Evolutionary conservation across 2,113 vertebrate species (phyloP).

Genomic region (Mobula hypostoma): DNA sequence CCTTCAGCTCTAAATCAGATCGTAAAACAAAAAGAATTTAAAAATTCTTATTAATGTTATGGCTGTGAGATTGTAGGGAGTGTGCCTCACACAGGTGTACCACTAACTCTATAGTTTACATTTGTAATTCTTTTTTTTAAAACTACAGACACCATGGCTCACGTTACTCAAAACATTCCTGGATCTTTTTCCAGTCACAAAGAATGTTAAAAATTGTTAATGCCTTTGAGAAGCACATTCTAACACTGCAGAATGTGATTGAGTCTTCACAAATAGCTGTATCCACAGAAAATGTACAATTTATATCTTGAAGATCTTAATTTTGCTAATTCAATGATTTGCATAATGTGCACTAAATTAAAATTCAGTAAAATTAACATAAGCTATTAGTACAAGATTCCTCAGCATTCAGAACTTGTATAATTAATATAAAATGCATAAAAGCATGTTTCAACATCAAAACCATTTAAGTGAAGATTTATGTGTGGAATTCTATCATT

Average conservation of each 20-base stretch:
- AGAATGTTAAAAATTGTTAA: conserved; percentile 15
- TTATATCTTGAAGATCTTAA: neutral
- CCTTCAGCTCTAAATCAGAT: neutral
- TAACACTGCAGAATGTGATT: neutral
- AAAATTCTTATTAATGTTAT: neutral
- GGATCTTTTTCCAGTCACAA: conserved; percentile 6
- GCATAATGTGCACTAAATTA: neutral
- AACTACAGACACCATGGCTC: conserved; percentile 16
- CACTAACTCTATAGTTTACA: conserved; percentile 14
- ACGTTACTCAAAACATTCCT: conserved; percentile 32
- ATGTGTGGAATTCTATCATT: neutral
- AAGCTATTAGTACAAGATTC: neutral
- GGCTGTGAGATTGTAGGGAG: neutral
- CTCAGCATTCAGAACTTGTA: neutral
- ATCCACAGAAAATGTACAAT: neutral
- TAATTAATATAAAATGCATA: neutral
- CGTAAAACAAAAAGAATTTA: neutral
- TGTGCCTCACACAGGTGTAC: neutral
- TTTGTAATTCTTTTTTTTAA: conserved; percentile 11
- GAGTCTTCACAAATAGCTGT: neutral
- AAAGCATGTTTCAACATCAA: neutral
- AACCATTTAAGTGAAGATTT: neutral
- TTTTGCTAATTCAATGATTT: neutral
- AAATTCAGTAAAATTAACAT: neutral
- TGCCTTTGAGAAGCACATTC: neutral